A percentile compares a stretch with the other conserved stretches of the same genome.
phyloP scores from a whole-genome alignment of 2,888 invertebrate species.

The Chironomus tentans region DNA sequence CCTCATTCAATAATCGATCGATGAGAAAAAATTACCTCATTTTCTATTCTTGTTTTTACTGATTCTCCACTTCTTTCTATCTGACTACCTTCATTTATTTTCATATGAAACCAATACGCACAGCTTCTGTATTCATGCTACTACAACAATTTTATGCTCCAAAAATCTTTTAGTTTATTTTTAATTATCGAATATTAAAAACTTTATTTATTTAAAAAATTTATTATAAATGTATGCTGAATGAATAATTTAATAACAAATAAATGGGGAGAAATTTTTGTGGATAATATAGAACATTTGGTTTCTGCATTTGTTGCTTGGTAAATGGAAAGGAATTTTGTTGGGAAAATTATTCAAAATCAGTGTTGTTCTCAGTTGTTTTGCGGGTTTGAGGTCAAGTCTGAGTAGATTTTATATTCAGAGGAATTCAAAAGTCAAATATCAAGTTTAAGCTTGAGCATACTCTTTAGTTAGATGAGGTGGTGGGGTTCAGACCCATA shows the following conservation, averaged over 20 bases:
- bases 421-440: too few relatives aligned
- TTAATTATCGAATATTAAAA: constrained; percentile 8
- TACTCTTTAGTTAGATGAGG: too few relatives aligned
- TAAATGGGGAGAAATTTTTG: too few relatives aligned
- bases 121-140: background rate
- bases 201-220: background rate
- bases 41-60: background rate
- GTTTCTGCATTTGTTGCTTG: background rate
- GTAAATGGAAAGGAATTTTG: too few relatives aligned
- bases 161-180: constrained; percentile 9
- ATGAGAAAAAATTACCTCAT: background rate
- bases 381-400: too few relatives aligned
- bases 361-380: too few relatives aligned
- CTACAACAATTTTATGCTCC: constrained; percentile 12
- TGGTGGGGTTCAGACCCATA: too few relatives aligned
- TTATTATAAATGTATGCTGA: too few relatives aligned
- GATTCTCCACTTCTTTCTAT: background rate
- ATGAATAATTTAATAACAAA: too few relatives aligned
- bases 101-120: background rate
- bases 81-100: background rate
- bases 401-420: too few relatives aligned
- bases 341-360: too few relatives aligned
- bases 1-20: background rate
- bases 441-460: too few relatives aligned
- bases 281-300: background rate